Conservation (phyloP, 2,888 invertebrate species). For the Euzophera pinguis region DNA sequence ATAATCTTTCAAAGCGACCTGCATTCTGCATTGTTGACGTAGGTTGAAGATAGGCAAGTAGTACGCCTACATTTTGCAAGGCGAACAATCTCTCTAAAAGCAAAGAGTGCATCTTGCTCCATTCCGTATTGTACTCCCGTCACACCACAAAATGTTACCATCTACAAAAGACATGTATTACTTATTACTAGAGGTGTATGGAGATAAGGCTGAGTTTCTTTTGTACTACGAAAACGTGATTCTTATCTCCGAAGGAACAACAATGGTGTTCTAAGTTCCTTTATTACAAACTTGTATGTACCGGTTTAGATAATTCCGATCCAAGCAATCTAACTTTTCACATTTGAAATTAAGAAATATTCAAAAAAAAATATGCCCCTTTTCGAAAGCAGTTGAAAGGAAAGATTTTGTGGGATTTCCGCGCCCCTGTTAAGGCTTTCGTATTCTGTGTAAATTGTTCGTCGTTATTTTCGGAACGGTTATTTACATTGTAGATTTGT, state of each 20-base stretch:
- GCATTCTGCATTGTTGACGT: background rate
- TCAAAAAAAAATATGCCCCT: conserved; percentile 27
- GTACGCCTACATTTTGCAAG: conserved; percentile 19
- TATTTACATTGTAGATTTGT: conserved; percentile 23
- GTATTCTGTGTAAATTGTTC: conserved; percentile 47
- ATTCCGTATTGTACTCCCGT: conserved; percentile 36
- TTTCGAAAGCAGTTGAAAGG: conserved; percentile 36
- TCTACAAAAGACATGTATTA: conserved; percentile 43
- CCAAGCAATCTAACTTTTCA: background rate
- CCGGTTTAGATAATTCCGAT: background rate
- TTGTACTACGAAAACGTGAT: background rate
- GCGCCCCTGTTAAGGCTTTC: conserved; percentile 35
- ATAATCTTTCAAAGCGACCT: conserved; percentile 8
- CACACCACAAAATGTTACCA: conserved; percentile 43
- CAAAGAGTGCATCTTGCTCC: conserved; percentile 44
- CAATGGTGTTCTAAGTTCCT: background rate
- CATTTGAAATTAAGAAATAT: conserved; percentile 12
- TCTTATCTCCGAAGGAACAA: conserved; percentile 10
- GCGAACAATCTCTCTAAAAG: conserved; percentile 55
- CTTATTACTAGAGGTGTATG: background rate
- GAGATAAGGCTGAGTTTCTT: background rate
- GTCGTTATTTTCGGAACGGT: conserved; percentile 30
- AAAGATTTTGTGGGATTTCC: conserved; percentile 42
- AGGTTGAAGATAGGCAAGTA: background rate
- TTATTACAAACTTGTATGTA: background rate